These are phyloP conservation scores for Porites divaricata DNA, from an alignment of 92 coral and sea anemone species.

Conservation along the genomic window DNA sequence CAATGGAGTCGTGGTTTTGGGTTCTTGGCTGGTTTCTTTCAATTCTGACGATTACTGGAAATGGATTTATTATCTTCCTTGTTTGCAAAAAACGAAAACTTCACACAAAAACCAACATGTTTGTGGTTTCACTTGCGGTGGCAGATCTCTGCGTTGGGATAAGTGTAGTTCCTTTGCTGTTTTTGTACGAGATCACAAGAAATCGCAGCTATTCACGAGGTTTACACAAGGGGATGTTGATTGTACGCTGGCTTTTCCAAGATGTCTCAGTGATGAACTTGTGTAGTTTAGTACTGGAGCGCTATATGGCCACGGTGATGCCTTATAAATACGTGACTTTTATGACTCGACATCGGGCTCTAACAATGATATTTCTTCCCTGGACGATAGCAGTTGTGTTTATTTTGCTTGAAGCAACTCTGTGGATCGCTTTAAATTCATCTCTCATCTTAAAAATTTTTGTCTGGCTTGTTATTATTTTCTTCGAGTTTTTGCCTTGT, in stretches of 20 bases:
- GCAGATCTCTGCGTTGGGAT: neutral
- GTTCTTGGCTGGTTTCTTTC: neutral
- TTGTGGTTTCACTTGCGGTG: neutral
- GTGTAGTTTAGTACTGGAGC: slow-evolving; percentile 1
- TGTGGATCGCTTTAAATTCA: neutral
- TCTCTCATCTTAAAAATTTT: neutral
- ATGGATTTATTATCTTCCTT: neutral
- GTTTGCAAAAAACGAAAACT: neutral
- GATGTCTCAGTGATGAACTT: slow-evolving; percentile 2
- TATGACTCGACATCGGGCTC: neutral
- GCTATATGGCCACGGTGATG: neutral
- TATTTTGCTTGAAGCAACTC: neutral
- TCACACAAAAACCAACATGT: neutral
- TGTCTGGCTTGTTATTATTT: neutral
- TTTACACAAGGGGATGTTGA: neutral
- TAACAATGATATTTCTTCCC: neutral
- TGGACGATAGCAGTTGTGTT: neutral
- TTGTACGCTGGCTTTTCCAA: neutral
- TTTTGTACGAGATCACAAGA: neutral
- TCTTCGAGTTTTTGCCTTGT: neutral
- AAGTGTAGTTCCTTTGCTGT: neutral
- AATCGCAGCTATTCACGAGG: neutral
- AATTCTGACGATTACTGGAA: neutral
- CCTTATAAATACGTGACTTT: neutral
- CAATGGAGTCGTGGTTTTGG: slow-evolving; percentile 3